phyloP scores from a whole-genome alignment of 2,888 invertebrate genomes.

The Oscheius sp. region DNA sequence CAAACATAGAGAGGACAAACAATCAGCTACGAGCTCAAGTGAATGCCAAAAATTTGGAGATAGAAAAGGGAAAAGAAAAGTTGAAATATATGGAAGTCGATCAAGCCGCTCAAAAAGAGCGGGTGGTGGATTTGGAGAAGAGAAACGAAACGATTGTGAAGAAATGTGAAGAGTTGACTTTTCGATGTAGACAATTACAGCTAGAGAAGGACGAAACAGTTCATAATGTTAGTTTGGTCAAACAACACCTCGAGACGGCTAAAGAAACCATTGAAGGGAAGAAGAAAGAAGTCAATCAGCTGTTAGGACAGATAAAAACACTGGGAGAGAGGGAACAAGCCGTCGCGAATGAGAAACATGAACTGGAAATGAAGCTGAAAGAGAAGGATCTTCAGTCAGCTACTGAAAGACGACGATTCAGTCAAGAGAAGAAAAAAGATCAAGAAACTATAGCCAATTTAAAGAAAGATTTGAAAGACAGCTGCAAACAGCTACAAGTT shows the following conservation, averaged over 20 bases:
- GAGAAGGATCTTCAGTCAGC: background rate
- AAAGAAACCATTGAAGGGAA: background rate
- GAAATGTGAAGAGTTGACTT: constrained; percentile 15
- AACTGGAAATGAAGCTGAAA: background rate
- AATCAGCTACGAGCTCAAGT: constrained; percentile 7
- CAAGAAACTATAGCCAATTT: background rate
- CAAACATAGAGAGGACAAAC: constrained; percentile 2
- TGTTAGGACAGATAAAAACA: background rate
- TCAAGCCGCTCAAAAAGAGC: background rate
- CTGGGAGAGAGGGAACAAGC: background rate
- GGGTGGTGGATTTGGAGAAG: background rate
- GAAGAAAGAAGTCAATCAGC: background rate
- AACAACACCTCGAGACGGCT: background rate
- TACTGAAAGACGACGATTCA: background rate
- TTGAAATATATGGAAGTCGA: background rate
- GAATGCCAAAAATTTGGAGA: background rate
- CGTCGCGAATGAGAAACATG: background rate
- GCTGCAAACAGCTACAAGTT: background rate
- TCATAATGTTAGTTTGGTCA: background rate
- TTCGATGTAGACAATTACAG: background rate
- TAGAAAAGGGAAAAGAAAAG: background rate
- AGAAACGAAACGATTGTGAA: constrained; percentile 13
- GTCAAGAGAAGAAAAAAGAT: background rate
- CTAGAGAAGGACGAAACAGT: constrained; percentile 1
- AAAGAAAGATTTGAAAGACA: background rate